Evolutionary conservation across 2,113 vertebrate species (phyloP).

Genomic region (Corydoras maculifer): DNA sequence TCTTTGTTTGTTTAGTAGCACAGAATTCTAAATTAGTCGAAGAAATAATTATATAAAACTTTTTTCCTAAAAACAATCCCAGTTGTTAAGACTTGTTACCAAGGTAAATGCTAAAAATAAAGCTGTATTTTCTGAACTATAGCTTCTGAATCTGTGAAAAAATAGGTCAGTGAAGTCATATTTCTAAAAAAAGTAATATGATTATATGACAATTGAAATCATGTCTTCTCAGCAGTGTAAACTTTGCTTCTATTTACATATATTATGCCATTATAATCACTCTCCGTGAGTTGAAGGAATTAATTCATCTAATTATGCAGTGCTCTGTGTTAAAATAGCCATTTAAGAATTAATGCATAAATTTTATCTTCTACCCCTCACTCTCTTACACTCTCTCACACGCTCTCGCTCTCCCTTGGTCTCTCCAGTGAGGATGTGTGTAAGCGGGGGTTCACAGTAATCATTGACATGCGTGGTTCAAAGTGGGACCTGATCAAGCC

Average conservation of each 20-base stretch:
- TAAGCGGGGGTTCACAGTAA: constrained; percentile 96
- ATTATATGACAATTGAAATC: not conserved
- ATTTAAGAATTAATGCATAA: too few relatives aligned
- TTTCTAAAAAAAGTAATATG: not conserved
- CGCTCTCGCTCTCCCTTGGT: not conserved
- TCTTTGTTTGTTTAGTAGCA: too few relatives aligned
- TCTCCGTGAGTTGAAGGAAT: too few relatives aligned
- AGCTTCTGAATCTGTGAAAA: not conserved
- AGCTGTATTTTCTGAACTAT: constrained; percentile 13
- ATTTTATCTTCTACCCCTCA: not conserved
- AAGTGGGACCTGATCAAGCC: constrained; percentile 99
- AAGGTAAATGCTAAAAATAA: constrained; percentile 35
- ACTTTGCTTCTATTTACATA: too few relatives aligned
- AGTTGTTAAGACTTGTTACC: constrained; percentile 26
- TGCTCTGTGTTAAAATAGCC: too few relatives aligned
- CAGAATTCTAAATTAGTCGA: not conserved
- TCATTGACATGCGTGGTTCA: constrained; percentile 97
- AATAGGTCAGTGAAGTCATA: constrained; percentile 12
- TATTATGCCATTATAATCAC: too few relatives aligned
- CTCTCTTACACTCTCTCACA: not conserved
- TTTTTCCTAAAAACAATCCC: constrained; percentile 13
- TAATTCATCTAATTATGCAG: too few relatives aligned
- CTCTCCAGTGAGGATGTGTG: constrained; percentile 87
- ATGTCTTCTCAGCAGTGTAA: too few relatives aligned
- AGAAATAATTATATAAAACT: not conserved